Evolutionary conservation across 2,888 invertebrate genomes (phyloP), one percentile per base, ranked within the genome.

Genomic region (Pseudococcus viburni): DNA sequence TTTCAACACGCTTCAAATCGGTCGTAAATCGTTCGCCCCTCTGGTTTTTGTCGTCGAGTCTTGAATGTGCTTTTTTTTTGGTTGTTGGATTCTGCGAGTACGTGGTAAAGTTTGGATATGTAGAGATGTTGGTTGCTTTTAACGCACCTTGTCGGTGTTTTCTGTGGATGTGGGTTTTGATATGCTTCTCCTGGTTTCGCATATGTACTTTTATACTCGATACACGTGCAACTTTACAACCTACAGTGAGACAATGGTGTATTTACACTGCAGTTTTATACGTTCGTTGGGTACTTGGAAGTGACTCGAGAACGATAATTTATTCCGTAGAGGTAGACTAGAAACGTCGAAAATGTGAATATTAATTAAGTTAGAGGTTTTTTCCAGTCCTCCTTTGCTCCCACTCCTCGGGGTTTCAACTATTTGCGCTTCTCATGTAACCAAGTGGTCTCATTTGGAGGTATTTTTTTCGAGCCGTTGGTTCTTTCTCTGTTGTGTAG

Each of bases 261-360:
- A 80, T 83, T 83, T 83, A 83, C 46, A 83, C 12, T 46, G 46
- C 46, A 83, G 39, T 83, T 83, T 42, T 83, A 46, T 83, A 12
- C 6, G 15, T 59, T 5, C 80, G 17, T 17, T 12, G 64, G 22
- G 19, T 64, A 46, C 80, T 83, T 42, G 17, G 19, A 83, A 83
- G 80, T 83, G 46, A 83, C 46, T 46, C 46, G 46, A 83, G 46
- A 46, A 83, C 46, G 46, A 46, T 83, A 83, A 83, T 83, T 83
- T 83, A 83, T 83, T 83, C 80, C 19, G 46, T 83, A 19, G 80
- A 83, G n/a, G 80, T 83, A 42, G 80, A 83, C 46, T 46, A 83
- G n/a, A 46, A 83, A 46, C 42, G 80, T 42, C 46, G 80, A 83
- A 83, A 83, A 83, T 83, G 46, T 83, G 80, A 83, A 83, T 83